Evolutionary conservation across 2,888 invertebrate genomes (phyloP).

Genomic region (Dichetophora obliterata): DNA sequence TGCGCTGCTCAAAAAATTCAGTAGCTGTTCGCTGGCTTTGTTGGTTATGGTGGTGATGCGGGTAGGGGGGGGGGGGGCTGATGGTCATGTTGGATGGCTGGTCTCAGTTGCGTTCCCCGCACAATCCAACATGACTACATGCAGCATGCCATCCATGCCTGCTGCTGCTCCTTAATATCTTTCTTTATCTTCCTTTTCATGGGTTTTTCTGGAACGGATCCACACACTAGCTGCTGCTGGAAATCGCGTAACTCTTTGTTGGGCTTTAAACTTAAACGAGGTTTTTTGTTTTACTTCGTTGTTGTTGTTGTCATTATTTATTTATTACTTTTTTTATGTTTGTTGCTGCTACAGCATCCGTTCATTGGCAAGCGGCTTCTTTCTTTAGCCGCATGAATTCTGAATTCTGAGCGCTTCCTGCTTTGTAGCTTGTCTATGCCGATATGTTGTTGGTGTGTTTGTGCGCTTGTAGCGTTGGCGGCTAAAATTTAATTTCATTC

Average conservation of each 20-base stretch:
- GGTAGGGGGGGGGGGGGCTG: too few relatives aligned
- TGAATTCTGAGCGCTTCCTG: slow-evolving; percentile 9
- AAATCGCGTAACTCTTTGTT: slow-evolving; percentile 6
- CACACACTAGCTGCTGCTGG: not conserved
- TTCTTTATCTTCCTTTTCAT: not conserved
- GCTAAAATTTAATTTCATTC: slow-evolving; percentile 28
- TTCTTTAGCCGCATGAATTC: slow-evolving; percentile 8
- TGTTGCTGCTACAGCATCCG: slow-evolving; percentile 24
- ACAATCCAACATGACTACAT: too few relatives aligned
- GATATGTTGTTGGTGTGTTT: not conserved
- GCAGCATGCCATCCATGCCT: not conserved
- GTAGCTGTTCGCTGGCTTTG: slow-evolving; percentile 55
- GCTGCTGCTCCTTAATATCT: not conserved
- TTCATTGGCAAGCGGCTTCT: slow-evolving; percentile 2
- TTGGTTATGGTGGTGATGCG: slow-evolving; percentile 24
- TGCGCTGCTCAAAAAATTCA: slow-evolving; percentile 60
- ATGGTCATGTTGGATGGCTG: not conserved
- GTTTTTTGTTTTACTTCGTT: slow-evolving; percentile 4
- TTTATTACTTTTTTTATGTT: not conserved
- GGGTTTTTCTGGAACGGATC: not conserved
- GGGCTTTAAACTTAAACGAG: not conserved
- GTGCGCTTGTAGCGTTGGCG: slow-evolving; percentile 30
- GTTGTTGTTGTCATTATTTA: not conserved
- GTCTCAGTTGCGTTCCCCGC: not conserved
- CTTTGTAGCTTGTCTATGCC: not conserved